Base-by-base conservation (phyloP, 2,113 vertebrate species). In the Prunella himalayana region DNA sequence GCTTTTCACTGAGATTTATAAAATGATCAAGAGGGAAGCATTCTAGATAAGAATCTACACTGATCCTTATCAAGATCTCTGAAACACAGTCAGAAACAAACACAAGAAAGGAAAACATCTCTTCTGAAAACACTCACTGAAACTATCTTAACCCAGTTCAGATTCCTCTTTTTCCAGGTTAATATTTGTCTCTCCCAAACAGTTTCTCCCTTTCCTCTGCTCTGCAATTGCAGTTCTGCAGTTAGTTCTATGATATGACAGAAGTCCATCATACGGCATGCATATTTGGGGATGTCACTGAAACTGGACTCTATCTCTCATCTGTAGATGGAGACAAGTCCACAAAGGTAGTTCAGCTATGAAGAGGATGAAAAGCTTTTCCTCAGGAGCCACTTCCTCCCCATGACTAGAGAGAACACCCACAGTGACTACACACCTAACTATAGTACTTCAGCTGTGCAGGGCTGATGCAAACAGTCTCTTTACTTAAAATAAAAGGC, bases 221-320 rank as follows among this genome's bases (percentile, higher is more conserved):
- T 73, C 28, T 71, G 13, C 20, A 71, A 7, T 41, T 53, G 28
- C 28, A 49, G 27, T 37, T 84, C 28, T 86, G 49, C 53, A 51
- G 30, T 50, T 27, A 25, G 15, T n/a, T 91, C 37, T 87, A 23
- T 22, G 49, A 19, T 6, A 11, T 13, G 10, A 75, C 18, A 50
- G 9, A 35, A 42, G 47, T 56, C 51, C 35, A 60, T 50, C 0
- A 0, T 31, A 37, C 10, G 31, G 17, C 30, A 9, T 7, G 3
- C 4, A 13, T 59, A 14, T 51, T 59, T 42, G 31, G 14, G 15
- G 3, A 25, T 8, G 8, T 30, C 75, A 51, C 30, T 72, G 44
- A 65, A 76, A 79, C 6, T 24, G 27, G 21, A 18, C 4, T 69
- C 23, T 23, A 1, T 35, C 6, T 13, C n/a, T 33, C 1, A 0